Base-by-base conservation (phyloP, 2,797 vertebrate species). In the Sitta carolinensis region DNA sequence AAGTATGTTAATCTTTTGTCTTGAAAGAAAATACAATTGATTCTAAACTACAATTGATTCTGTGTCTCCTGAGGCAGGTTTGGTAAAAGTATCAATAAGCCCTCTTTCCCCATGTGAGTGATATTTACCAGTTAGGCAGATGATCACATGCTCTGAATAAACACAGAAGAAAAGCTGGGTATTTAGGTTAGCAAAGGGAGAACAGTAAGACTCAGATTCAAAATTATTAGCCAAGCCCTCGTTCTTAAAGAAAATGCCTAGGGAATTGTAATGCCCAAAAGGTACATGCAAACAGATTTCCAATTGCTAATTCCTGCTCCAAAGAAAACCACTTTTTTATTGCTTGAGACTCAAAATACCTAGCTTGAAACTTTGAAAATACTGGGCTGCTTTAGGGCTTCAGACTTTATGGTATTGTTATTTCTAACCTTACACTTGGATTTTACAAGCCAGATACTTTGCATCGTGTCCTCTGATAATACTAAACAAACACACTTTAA, bases 401-500 rank as follows among this genome's bases (percentile, higher is more conserved):
- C 63, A 66, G 45, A 47, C 27, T 67, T 88, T 20, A 50, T 0
- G 0, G 2, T 52, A 54, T 48, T 90, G 27, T 63, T 86, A 38
- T 76, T 87, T 84, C 63, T 76, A 64, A 48, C 38, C 32, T 76
- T 83, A 79, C 54, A 82, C 34, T 72, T 48, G 73, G 58, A 52
- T 86, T 84, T 95, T 76, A 87, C 30, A 74, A 69, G 32, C 18
- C 48, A 58, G 59, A 62, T 57, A 78, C 25, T 91, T 87, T 73
- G 29, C 59, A 36, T 87, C 0, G 0, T 83, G 27, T 92, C 89
- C 70, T 94, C 83, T 89, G 36, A 62, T 62, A 79, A 85, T 87
- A 79, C 40, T 91, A 78, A 77, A 83, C 34, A 93, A 84, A 90
- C 54, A 96, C 9, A 62, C 84, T 88, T 47, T 51, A 91, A 93